Percentiles rank a stretch among this genome's conserved stretches.
phyloP scores from a whole-genome alignment of 2,113 vertebrate genomes.

The Actenoides hombroni region DNA sequence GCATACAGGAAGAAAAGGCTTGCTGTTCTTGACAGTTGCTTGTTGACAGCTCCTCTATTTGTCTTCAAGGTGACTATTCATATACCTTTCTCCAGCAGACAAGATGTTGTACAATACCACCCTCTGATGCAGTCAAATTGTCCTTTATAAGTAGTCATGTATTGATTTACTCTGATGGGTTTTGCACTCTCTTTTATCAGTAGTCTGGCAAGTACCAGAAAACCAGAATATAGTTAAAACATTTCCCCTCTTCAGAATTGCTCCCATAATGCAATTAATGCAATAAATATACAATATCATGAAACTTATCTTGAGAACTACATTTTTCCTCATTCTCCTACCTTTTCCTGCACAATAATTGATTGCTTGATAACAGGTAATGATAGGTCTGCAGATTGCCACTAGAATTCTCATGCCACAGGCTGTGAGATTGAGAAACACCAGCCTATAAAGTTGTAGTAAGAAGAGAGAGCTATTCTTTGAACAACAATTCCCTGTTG shows the following conservation, averaged over 20 bases:
- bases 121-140: neutral
- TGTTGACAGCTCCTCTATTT: neutral
- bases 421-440: neutral
- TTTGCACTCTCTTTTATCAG: neutral
- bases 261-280: neutral
- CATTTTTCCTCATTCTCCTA: neutral
- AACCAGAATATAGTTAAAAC: neutral
- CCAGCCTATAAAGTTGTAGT: neutral
- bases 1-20: neutral
- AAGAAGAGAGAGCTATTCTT: neutral
- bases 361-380: neutral
- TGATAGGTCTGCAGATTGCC: neutral
- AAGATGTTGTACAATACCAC: neutral
- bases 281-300: neutral
- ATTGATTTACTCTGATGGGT: neutral
- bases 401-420: neutral
- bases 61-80: neutral
- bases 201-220: neutral
- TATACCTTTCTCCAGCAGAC: neutral
- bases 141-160: neutral
- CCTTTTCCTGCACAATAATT: neutral
- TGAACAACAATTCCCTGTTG: fast-evolving
- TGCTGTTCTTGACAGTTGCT: neutral
- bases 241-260: neutral
- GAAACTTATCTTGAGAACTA: neutral